Base-by-base conservation (phyloP, 2,113 vertebrate species). In the Furnarius figulus region DNA sequence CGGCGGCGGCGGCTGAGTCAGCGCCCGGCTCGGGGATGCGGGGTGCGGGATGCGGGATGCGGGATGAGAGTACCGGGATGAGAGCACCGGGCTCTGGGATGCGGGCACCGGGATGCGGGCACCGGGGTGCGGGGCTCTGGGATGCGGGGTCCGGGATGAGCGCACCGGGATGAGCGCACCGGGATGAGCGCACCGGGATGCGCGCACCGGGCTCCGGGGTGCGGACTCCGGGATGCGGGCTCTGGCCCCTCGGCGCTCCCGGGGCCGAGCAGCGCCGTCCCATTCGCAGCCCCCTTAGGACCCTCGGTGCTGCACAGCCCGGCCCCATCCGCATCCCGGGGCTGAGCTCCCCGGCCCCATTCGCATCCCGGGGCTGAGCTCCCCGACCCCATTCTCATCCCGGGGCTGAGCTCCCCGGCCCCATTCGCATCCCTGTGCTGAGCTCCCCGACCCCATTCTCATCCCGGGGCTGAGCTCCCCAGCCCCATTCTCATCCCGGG, bases 1-100 rank as follows among this genome's bases (percentile, higher is more conserved):
- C 24, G 82, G 94, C 75, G 75, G 87, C 92, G 82, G 94, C 75
- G 75, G 87, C 92, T 73, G 85, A 85, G 86, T 93, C 94, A 86
- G 70, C 4, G 90, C 72, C 4, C 23, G 89, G 87, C 72, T 59
- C 40, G 40, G 40, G 40, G 39, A 40, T 40, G 39, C 39, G 39
- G 40, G 40, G 14, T 40, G 40, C 40, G 40, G 40, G 40, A 12
- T 40, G 11, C 40, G 40, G 40, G 40, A 12, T 40, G 10, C 9
- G 40, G 40, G 40, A 40, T 40, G 14, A n/a, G n/a, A n/a, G n/a
- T n/a, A n/a, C 39, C 39, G 39, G 39, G 39, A 12, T 40, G 39
- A 9, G 39, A 12, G 39, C 39, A 40, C 39, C 39, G 39, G n/a
- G n/a, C n/a, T n/a, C n/a, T n/a, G 39, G 39, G 39, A 40, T 40